Evolutionary conservation across 2,888 invertebrate genomes (phyloP).

Genomic region (Drosophila tanythrix): DNA sequence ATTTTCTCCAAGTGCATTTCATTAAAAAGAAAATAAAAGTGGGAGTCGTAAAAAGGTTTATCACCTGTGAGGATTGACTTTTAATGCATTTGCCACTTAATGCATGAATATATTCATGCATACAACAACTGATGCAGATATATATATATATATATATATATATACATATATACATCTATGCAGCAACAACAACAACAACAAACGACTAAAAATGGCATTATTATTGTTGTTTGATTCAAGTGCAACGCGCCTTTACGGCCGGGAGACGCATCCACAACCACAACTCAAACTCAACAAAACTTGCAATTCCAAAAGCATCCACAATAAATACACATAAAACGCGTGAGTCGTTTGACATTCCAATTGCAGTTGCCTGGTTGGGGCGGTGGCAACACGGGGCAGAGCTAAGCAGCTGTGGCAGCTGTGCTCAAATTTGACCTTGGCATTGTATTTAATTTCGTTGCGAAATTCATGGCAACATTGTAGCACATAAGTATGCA

Average conservation of each 20-base stretch:
- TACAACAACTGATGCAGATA: slow-evolving; percentile 52
- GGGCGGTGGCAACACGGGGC: not conserved
- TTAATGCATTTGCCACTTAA: slow-evolving; percentile 67
- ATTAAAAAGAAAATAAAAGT: not conserved
- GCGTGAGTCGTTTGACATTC: slow-evolving; percentile 77
- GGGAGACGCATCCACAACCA: slow-evolving; percentile 40
- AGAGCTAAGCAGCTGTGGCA: slow-evolving; percentile 24
- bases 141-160: slow-evolving; percentile 53
- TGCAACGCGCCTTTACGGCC: slow-evolving; percentile 67
- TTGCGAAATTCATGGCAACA: slow-evolving; percentile 66
- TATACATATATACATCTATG: slow-evolving; percentile 59
- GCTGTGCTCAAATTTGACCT: slow-evolving; percentile 69
- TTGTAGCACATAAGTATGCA: slow-evolving; percentile 31
- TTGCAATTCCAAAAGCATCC: slow-evolving; percentile 38
- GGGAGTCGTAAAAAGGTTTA: slow-evolving; percentile 48
- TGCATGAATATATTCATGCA: slow-evolving; percentile 63
- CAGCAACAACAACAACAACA: slow-evolving; percentile 30
- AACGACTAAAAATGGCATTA: slow-evolving; percentile 54
- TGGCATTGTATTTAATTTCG: slow-evolving; percentile 74
- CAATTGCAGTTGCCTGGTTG: slow-evolving; percentile 41
- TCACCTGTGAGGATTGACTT: slow-evolving; percentile 51
- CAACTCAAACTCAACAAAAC: slow-evolving; percentile 29
- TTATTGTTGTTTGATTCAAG: slow-evolving; percentile 62
- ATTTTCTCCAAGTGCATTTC: slow-evolving; percentile 5
- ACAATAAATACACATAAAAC: slow-evolving; percentile 22